Conservation (phyloP, 2,113 vertebrate genomes). For the Tragulus kanchil region DNA sequence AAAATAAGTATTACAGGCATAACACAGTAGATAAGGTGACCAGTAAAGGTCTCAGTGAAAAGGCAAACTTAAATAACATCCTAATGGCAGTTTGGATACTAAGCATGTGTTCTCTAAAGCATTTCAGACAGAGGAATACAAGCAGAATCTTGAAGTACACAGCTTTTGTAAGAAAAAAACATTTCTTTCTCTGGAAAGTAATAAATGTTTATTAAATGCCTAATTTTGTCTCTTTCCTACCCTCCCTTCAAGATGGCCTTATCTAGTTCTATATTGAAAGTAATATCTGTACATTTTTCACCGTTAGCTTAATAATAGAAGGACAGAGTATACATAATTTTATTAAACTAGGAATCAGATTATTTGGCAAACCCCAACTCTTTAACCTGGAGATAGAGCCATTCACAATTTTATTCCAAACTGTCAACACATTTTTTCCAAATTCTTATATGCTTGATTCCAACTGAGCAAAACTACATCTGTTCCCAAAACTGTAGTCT, state of each 20-base stretch:
- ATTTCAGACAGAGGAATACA: background rate
- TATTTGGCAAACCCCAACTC: constrained; percentile 21
- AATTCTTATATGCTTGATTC: background rate
- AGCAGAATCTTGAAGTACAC: no score
- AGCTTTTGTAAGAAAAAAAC: background rate
- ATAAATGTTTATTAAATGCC: background rate
- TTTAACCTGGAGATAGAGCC: background rate
- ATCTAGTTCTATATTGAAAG: background rate
- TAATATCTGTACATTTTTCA: background rate
- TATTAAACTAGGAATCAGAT: background rate
- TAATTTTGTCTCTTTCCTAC: background rate
- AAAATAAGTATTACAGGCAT: background rate
- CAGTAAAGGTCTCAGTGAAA: background rate
- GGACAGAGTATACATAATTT: background rate
- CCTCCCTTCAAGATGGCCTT: background rate
- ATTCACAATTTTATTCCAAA: background rate
- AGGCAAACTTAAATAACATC: background rate
- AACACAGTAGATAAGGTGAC: background rate
- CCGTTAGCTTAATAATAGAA: background rate
- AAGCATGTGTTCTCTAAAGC: background rate
- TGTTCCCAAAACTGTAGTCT: background rate
- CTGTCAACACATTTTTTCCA: background rate
- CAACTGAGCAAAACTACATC: background rate
- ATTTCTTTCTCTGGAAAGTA: constrained; percentile 22
- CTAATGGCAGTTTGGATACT: background rate